Evolutionary conservation across 2,888 invertebrate species (phyloP).

Genomic region (Lasioglossum marginatum): DNA sequence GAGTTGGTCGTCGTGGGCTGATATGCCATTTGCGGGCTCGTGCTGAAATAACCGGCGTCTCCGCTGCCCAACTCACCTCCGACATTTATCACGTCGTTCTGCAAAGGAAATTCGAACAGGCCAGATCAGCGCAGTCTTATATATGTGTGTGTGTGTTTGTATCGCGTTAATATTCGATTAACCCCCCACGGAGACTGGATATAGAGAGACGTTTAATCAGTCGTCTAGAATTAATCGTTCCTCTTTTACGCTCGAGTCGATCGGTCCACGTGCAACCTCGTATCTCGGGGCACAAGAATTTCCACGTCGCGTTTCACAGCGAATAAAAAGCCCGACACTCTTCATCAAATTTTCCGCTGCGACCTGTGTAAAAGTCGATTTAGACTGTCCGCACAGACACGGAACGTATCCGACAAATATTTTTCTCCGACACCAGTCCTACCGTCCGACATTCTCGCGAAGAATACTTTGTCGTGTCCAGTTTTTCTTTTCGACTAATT

Average conservation of each 20-base stretch:
- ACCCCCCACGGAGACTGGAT: background rate
- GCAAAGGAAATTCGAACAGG: slow-evolving; percentile 28
- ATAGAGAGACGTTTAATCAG: slow-evolving; percentile 1
- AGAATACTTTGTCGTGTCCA: no score
- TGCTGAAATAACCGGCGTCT: slow-evolving; percentile 87
- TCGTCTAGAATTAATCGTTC: background rate
- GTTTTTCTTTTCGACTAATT: no score
- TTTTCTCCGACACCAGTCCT: no score
- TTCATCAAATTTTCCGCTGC: background rate
- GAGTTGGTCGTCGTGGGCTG: slow-evolving; percentile 82
- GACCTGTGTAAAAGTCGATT: background rate
- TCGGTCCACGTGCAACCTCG: background rate
- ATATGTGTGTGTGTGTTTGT: background rate
- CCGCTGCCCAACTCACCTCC: slow-evolving; percentile 85
- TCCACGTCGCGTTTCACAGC: background rate
- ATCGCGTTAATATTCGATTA: background rate
- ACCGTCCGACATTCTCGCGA: no score
- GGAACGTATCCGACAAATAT: no score
- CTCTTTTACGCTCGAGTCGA: slow-evolving; percentile 6
- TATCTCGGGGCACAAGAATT: background rate
- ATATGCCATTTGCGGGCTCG: slow-evolving; percentile 85
- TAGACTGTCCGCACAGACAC: no score
- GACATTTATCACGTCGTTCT: slow-evolving; percentile 84
- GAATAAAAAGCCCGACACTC: no score
- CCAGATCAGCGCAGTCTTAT: background rate